Conservation (phyloP, 2,797 vertebrate genomes). For the Artibeus lituratus region DNA sequence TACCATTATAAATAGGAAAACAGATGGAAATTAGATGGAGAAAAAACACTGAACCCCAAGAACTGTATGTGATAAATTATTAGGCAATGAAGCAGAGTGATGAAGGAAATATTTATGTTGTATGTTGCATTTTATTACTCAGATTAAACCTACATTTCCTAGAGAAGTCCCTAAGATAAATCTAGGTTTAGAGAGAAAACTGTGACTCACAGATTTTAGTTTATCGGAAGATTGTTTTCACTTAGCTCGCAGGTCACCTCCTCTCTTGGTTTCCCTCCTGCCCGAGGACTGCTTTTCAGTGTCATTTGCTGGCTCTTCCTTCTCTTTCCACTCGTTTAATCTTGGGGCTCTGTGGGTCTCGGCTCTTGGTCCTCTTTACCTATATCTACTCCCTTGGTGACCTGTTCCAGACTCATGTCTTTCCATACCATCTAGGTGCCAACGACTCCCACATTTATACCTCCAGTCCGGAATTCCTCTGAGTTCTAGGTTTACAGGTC, state of each 20-base stretch:
- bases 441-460: background rate
- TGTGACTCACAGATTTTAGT: background rate
- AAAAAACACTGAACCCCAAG: background rate
- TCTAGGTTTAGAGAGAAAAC: background rate
- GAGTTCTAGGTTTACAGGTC: background rate
- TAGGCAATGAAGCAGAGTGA: background rate
- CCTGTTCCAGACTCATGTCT: background rate
- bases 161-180: background rate
- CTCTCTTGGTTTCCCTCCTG: background rate
- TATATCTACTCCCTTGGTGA: background rate
- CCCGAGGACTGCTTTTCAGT: background rate
- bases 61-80: background rate
- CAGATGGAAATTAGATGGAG: background rate
- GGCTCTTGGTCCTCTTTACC: background rate
- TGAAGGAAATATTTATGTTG: background rate
- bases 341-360: background rate
- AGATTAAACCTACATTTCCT: background rate
- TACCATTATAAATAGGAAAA: conserved; percentile 2
- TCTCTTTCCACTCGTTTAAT: background rate
- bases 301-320: background rate
- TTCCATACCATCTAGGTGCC: background rate
- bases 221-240: background rate
- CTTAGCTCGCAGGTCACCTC: background rate
- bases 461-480: background rate
- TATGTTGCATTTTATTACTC: background rate